Percentiles rank a stretch among this genome's conserved stretches.
Evolutionary conservation across 1,140 invertebrate genomes (phyloP).

Genomic region (Hypsibius dujardini): DNA sequence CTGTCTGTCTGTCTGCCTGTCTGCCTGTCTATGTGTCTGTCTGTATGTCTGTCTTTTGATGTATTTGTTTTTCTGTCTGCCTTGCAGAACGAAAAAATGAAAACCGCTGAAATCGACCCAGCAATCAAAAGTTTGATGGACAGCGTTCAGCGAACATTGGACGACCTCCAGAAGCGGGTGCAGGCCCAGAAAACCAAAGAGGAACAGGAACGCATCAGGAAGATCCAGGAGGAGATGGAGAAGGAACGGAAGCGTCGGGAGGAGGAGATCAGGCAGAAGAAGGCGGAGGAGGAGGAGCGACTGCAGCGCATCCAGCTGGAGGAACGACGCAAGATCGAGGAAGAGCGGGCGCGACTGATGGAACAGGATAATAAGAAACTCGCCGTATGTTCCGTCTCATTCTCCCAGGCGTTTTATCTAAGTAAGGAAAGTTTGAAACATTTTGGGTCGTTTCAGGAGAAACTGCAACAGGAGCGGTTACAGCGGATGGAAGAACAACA

Average conservation of each 20-base stretch:
- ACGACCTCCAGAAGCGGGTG: constrained; percentile 47
- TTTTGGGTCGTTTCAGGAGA: not conserved
- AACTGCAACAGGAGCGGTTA: constrained; percentile 20
- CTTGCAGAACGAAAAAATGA: constrained; percentile 45
- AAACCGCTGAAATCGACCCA: constrained; percentile 44
- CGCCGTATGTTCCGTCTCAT: not conserved
- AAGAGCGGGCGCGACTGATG: constrained; percentile 26
- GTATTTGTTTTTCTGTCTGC: constrained; percentile 18
- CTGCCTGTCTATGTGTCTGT: constrained; percentile 31
- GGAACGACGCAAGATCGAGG: constrained; percentile 44
- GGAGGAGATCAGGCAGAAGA: constrained; percentile 51
- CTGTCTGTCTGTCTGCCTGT: constrained; percentile 18
- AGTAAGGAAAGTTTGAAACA: no score
- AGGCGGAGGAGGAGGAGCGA: constrained; percentile 56
- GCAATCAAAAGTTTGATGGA: constrained; percentile 48
- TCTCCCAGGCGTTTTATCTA: no score
- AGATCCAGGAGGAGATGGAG: constrained; percentile 71
- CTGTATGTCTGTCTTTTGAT: constrained; percentile 16
- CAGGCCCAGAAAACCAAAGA: constrained; percentile 59
- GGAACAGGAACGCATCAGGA: constrained; percentile 38
- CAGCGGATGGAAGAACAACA: constrained; percentile 17
- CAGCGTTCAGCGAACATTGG: constrained; percentile 39
- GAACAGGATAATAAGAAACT: constrained; percentile 18
- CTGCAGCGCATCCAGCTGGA: constrained; percentile 46
- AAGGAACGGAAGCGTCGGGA: constrained; percentile 55